These are phyloP conservation scores for Saturnia pavonia DNA, from an alignment of 2,888 invertebrate genomes.

Conservation along the genomic window DNA sequence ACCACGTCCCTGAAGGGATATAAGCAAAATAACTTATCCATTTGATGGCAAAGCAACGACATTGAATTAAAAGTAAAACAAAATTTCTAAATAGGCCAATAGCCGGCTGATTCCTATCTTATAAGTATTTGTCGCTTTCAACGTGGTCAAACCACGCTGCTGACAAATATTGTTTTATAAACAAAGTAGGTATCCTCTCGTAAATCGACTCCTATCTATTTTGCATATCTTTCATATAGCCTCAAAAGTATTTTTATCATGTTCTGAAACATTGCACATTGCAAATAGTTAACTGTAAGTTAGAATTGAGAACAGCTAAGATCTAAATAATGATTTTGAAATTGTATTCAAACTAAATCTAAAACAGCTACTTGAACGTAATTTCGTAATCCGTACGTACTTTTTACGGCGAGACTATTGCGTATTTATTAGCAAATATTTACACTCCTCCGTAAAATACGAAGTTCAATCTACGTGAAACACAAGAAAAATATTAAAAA, in stretches of 20 bases:
- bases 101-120: not conserved
- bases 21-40: not conserved
- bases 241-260: not conserved
- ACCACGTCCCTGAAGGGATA: not conserved
- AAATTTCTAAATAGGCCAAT: not conserved
- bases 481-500: no score
- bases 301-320: not conserved
- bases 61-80: not conserved
- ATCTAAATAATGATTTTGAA: not conserved
- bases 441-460: not conserved
- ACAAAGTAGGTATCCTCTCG: no score
- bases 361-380: not conserved
- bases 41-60: not conserved
- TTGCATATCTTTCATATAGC: not conserved
- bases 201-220: no score
- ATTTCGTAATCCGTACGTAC: not conserved
- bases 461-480: no score
- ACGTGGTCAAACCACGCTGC: not conserved
- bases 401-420: not conserved
- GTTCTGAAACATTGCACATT: not conserved
- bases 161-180: not conserved
- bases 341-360: constrained; percentile 1
- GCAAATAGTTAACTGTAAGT: not conserved
- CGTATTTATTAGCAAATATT: not conserved
- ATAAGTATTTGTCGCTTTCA: not conserved